Conservation (phyloP, 35 echinoderm and acorn worm species). For the Apostichopus parvimensis region DNA sequence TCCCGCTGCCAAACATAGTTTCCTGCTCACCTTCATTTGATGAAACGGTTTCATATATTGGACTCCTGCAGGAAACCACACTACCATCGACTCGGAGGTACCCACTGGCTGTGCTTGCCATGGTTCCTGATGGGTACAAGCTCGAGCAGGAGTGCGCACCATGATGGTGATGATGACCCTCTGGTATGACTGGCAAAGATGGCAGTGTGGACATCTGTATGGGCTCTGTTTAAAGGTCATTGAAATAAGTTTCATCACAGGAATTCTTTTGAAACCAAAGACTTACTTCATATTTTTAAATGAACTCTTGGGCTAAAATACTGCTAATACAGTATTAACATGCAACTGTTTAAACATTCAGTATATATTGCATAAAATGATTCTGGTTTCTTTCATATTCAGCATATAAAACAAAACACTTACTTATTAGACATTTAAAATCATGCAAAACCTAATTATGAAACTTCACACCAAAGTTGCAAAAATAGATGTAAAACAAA, state of each 20-base stretch:
- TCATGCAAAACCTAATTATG: too few relatives aligned
- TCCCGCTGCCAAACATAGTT: slow-evolving; percentile 44
- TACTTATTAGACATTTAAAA: too few relatives aligned
- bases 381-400: too few relatives aligned
- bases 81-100: slow-evolving; percentile 56
- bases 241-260: not conserved
- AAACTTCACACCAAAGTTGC: too few relatives aligned
- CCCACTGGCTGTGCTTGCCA: slow-evolving; percentile 43
- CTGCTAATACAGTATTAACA: too few relatives aligned
- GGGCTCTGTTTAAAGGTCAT: slow-evolving; percentile 34
- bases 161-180: slow-evolving; percentile 23
- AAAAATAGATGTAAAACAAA: too few relatives aligned
- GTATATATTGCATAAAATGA: too few relatives aligned
- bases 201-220: slow-evolving; percentile 39
- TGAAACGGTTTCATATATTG: slow-evolving; percentile 55
- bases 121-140: slow-evolving; percentile 57
- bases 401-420: too few relatives aligned
- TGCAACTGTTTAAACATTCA: too few relatives aligned
- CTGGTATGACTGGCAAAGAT: slow-evolving; percentile 53
- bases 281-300: too few relatives aligned
- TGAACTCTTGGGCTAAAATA: too few relatives aligned
- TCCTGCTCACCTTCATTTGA: slow-evolving; percentile 54
- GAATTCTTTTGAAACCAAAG: too few relatives aligned
- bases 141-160: slow-evolving; percentile 14
- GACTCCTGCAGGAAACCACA: slow-evolving; percentile 44